Base-by-base conservation (phyloP, 37 sponge, comb jelly and placozoan genomes). In the Axinella damicornis region DNA sequence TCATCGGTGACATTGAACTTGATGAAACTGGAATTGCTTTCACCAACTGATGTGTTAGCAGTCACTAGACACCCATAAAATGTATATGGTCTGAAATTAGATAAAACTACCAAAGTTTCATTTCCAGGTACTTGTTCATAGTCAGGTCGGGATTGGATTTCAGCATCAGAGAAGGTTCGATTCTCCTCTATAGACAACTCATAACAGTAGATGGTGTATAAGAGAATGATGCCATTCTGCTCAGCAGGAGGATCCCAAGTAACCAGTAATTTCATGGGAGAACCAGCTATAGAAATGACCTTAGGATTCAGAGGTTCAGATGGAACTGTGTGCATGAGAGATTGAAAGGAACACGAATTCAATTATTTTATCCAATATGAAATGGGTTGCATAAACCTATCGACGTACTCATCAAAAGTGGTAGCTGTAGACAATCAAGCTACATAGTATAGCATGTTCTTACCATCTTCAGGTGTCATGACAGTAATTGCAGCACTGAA, bases 71-170 rank as follows among this genome's bases (percentile, higher is more conserved):
- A 61, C 12, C 25, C n/a, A 25, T 75, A 75, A 11, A 24, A 38
- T 9, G 77, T 60, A 61, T 15, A 57, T 21, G 77, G 77, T n/a
- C 2, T 53, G 16, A 75, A 12, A 4, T 54, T 54, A 75, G 58
- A 4, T n/a, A 75, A 2, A 37, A 52, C 39, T 27, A 17, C 77
- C 12, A 5, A 9, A 4, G 28, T 70, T 52, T 55, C 46, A 56
- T 56, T 52, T 20, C 38, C 77, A 6, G 61, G 27, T 14, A 25
- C 13, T 11, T 14, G 5, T 4, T 27, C 11, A 5, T 22, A 61
- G 2, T 14, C 62, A 61, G 62, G 62, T 61, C 5, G 27, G n/a
- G n/a, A 22, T 27, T 4, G 2, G 27, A 27, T 25, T 61, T 5
- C 13, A 61, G 11, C 62, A 61, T 61, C 5, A 9, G 46, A 46